Percentiles rank a stretch among this genome's conserved stretches.
Conservation (phyloP, 2,888 invertebrate genomes). For the Meliscaeva auricollis region DNA sequence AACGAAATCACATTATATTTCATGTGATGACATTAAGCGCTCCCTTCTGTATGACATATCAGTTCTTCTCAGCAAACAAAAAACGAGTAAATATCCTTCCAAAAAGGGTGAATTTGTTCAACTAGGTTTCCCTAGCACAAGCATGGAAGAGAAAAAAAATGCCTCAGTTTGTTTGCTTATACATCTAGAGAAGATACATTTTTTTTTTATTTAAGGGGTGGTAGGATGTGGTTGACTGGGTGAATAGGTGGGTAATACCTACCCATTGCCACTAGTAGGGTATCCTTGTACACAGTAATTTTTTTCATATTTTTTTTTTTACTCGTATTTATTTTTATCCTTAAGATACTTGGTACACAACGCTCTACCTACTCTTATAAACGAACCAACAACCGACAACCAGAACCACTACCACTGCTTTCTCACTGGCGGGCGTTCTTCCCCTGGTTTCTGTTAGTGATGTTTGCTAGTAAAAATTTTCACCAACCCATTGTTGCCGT, state of each 20-base stretch:
- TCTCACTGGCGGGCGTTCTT: not conserved
- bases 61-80: not conserved
- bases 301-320: constrained; percentile 11
- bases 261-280: constrained; percentile 1
- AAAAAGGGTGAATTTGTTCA: constrained; percentile 15
- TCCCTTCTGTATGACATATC: constrained; percentile 23
- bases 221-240: constrained; percentile 21
- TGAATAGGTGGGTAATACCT: constrained; percentile 10
- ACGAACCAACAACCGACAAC: not conserved
- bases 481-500: constrained; percentile 52
- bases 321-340: constrained; percentile 40
- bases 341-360: constrained; percentile 44
- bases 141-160: constrained; percentile 18
- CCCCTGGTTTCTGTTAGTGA: constrained; percentile 1
- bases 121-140: constrained; percentile 15
- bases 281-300: constrained; percentile 38
- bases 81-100: not conserved
- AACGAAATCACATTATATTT: constrained; percentile 38
- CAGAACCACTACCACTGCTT: not conserved
- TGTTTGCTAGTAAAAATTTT: constrained; percentile 52
- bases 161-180: constrained; percentile 19
- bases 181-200: not conserved
- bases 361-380: not conserved
- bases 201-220: not conserved
- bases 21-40: constrained; percentile 27